Evolutionary conservation across 2,888 invertebrate species (phyloP).

Genomic region (Linnaemya tessellans): DNA sequence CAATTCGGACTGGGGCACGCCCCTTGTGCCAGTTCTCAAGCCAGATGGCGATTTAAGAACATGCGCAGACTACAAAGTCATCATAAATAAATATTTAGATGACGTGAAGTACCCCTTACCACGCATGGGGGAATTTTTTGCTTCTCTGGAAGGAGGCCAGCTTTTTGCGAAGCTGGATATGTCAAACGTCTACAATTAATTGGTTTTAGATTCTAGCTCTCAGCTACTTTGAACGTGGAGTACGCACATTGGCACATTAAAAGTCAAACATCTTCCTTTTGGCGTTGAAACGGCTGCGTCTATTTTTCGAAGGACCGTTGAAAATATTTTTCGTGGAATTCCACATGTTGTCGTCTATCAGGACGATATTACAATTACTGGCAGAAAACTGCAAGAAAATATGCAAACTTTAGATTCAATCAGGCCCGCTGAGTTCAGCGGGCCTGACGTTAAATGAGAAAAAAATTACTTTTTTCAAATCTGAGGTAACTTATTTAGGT

Average conservation of each 20-base stretch:
- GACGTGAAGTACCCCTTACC: too few relatives aligned
- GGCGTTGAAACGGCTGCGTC: slow-evolving; percentile 25
- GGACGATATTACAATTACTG: too few relatives aligned
- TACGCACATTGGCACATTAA: slow-evolving; percentile 55
- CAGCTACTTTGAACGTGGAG: slow-evolving; percentile 48
- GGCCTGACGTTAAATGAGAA: slow-evolving; percentile 36
- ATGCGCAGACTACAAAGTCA: too few relatives aligned
- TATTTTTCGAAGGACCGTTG: slow-evolving; percentile 27
- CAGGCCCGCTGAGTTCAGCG: slow-evolving; percentile 23
- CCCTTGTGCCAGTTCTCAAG: too few relatives aligned
- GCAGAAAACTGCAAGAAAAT: background rate
- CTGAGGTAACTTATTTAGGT: too few relatives aligned
- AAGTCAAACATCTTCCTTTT: slow-evolving; percentile 48
- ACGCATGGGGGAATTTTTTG: too few relatives aligned
- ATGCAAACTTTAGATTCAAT: slow-evolving; percentile 51
- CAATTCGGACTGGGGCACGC: too few relatives aligned
- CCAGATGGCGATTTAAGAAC: too few relatives aligned
- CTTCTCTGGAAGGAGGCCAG: slow-evolving; percentile 38
- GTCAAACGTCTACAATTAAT: slow-evolving; percentile 44
- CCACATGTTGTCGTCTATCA: too few relatives aligned
- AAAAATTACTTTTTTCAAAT: slow-evolving; percentile 68
- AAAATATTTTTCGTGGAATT: too few relatives aligned
- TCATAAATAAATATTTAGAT: too few relatives aligned
- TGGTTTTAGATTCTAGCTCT: slow-evolving; percentile 39
- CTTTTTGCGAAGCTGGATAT: slow-evolving; percentile 44